Conservation (phyloP, 2,888 invertebrate genomes). For the Aricia artaxerxes region DNA sequence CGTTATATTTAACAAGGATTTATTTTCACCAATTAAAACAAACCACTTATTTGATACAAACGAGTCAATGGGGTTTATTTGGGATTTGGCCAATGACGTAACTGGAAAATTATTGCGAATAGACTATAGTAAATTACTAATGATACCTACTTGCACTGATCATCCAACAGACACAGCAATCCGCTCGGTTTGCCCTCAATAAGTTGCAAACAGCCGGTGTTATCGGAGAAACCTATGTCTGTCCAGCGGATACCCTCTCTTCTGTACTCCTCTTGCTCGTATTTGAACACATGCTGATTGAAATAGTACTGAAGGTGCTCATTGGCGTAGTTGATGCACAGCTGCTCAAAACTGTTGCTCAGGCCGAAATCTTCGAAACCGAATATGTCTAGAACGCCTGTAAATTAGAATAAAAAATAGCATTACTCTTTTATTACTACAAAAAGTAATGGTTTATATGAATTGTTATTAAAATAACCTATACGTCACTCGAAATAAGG, state of each 20-base stretch:
- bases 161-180: conserved; percentile 93
- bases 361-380: conserved; percentile 97
- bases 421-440: too few species aligned
- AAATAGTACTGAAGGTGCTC: conserved; percentile 98
- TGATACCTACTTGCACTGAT: conserved; percentile 94
- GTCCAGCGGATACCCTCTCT: conserved; percentile 97
- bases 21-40: too few species aligned
- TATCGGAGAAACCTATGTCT: conserved; percentile 97
- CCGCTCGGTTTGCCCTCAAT: conserved; percentile 96
- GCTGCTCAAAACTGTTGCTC: conserved; percentile 96
- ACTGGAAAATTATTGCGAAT: too few species aligned
- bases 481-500: background rate
- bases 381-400: conserved; percentile 96
- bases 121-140: background rate
- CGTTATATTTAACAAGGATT: too few species aligned
- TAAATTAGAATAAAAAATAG: conserved; percentile 29
- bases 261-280: conserved; percentile 97
- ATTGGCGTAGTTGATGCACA: conserved; percentile 98
- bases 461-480: too few species aligned
- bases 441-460: too few species aligned
- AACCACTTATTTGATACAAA: too few species aligned
- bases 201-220: conserved; percentile 95
- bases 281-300: conserved; percentile 98
- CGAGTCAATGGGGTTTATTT: too few species aligned
- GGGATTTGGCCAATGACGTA: too few species aligned